These are phyloP conservation scores for Smittia sp. DNA, from an alignment of 2,888 invertebrate species.

Conservation along the genomic window DNA sequence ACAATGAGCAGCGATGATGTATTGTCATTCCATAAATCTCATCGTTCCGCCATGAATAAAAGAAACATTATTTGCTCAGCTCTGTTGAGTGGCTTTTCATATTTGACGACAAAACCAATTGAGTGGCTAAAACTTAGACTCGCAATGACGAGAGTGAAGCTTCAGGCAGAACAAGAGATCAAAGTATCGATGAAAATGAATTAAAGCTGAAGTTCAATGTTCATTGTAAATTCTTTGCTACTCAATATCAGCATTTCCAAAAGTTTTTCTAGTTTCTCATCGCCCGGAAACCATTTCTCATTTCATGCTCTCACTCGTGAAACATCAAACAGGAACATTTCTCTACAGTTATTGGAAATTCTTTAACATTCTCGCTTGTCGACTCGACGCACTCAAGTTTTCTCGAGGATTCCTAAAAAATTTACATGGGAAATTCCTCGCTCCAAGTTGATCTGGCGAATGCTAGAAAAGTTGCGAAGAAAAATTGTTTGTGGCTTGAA, in stretches of 20 bases:
- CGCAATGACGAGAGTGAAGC: no score
- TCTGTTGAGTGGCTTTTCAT: not conserved
- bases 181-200: no score
- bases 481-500: not conserved
- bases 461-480: not conserved
- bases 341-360: constrained; percentile 9
- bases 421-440: not conserved
- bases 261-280: not conserved
- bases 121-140: not conserved
- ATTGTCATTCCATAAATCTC: constrained; percentile 8
- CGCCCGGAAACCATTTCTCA: not conserved
- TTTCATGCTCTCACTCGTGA: not conserved
- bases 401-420: not conserved
- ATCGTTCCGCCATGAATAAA: not conserved
- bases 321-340: not conserved
- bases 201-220: no score
- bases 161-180: no score
- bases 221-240: not conserved
- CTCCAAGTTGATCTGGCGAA: not conserved
- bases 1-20: not conserved
- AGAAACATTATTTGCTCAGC: constrained; percentile 2
- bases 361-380: not conserved
- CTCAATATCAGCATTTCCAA: not conserved
- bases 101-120: constrained; percentile 1
- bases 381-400: not conserved